Evolutionary conservation across 2,113 vertebrate species (phyloP), one percentile per base, ranked within the genome.

Genomic region (Gasterosteus nipponicus): DNA sequence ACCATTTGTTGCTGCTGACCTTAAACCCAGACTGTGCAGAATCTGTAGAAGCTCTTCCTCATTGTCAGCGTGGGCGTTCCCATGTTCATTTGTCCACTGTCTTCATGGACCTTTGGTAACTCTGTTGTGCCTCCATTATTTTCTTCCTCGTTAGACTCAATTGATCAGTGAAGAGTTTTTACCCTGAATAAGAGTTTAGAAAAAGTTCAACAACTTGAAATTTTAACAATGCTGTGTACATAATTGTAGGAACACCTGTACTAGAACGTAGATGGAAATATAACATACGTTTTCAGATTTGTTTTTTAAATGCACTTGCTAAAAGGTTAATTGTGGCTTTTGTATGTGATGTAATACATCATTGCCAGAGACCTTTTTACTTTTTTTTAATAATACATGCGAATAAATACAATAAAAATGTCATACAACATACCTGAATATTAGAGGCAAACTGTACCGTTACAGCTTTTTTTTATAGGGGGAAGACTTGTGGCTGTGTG

Each of bases 21-120:
- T 65, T 58, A 70, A 58, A 60, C 73, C 39, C 51, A 59, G 64
- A 81, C 65, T 75, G 31, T 4, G 29, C 26, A n/a, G n/a, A n/a
- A n/a, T 64, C 29, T 29, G 39, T 31, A 57, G 49, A 46, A 66
- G 62, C 65, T 33, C 47, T 39, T 18, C 18, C 35, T 75, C 46
- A 66, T 7, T 79, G 18, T 75, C 60, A 65, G 7, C 19, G 18
- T 57, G 33, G 42, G 26, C 62, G 31, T 42, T 38, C 10, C 15
- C 26, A 18, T 11, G 2, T 53, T 33, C 9, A 38, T 63, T 69
- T 57, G 39, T 73, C 69, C 29, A 9, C 59, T 11, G 19, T 63
- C 47, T 75, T n/a, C 31, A 38, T 33, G 8, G 29, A 5, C 10
- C 15, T 35, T 16, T 61, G 12, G 53, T 60, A 31, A 3, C 12